These are phyloP conservation scores for Bellardia pandia DNA, from an alignment of 2,888 invertebrate genomes.

Conservation along the genomic window DNA sequence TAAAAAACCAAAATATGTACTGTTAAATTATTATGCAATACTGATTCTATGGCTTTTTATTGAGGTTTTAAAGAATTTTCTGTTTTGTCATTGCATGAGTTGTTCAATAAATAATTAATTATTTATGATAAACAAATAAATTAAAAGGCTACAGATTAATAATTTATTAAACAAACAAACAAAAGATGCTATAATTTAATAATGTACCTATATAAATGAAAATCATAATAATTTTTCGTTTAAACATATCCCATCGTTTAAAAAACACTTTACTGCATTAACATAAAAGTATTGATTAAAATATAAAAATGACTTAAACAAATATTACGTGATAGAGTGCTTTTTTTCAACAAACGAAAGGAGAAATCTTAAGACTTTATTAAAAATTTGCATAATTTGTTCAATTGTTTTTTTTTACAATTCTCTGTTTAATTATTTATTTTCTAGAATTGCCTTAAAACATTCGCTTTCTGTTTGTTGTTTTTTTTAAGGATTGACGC, in stretches of 20 bases:
- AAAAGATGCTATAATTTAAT: constrained; percentile 39
- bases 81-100: constrained; percentile 40
- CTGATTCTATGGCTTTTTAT: constrained; percentile 17
- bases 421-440: constrained; percentile 18
- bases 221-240: constrained; percentile 4
- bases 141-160: constrained; percentile 36
- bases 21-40: constrained; percentile 43
- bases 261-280: background rate
- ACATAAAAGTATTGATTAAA: constrained; percentile 46
- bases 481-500: constrained; percentile 35
- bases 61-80: constrained; percentile 11
- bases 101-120: constrained; percentile 47
- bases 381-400: constrained; percentile 44
- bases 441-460: constrained; percentile 33
- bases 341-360: constrained; percentile 7
- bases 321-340: constrained; percentile 51
- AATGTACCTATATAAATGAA: background rate
- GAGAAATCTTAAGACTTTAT: constrained; percentile 50
- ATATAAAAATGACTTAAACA: constrained; percentile 35
- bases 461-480: background rate
- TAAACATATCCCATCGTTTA: constrained; percentile 27
- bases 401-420: constrained; percentile 27
- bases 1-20: background rate
- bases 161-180: constrained; percentile 40
- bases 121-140: constrained; percentile 54